Base-by-base conservation (phyloP, 2,797 vertebrate genomes). In the Rachycentron canadum region DNA sequence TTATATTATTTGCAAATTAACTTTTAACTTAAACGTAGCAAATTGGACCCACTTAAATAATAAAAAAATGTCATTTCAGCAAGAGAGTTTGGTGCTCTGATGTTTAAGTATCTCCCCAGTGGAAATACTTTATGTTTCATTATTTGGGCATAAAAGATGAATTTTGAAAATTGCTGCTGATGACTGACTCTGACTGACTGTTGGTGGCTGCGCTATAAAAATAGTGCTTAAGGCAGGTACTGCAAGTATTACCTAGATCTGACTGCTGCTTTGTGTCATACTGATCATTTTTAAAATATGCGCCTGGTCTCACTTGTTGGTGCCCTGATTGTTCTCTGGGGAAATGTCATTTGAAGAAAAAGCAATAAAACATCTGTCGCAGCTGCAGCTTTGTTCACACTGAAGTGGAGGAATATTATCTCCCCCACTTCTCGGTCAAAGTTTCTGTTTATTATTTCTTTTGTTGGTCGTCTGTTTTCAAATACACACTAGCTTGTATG, bases 341-440 rank as follows among this genome's bases (percentile, higher is more conserved):
- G 73, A 56, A 84, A 75, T 67, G 5, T 26, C 1, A 78, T 73
- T 78, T 70, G 43, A 36, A 59, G 59, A 38, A 85, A 88, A 86
- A 68, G 64, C 80, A 89, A 85, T 87, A 79, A 83, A 78, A 62
- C 28, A 55, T 38, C 53, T 79, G 67, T 61, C 58, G 71, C 53
- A 7, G 71, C 78, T 53, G 73, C 49, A 32, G 64, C 69, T 23
- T 70, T 10, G 38, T 34, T 4, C 55, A 66, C 59, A 63, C 45
- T 66, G 40, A 65, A 47, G 6, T 67, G 32, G 45, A 41, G 26
- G 45, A 69, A 76, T 43, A 78, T 69, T 30, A 40, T 61, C 25
- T 72, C 47, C 50, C 50, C 16, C 3, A 7, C 57, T 2, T 65
- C 55, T 21, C 32, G 64, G 14, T 49, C 7, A 70, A 61, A 4